A percentile compares a stretch with the other conserved stretches of the same genome.
Evolutionary conservation across 2,797 vertebrate genomes (phyloP).

Genomic region (Lutjanus campechanus): DNA sequence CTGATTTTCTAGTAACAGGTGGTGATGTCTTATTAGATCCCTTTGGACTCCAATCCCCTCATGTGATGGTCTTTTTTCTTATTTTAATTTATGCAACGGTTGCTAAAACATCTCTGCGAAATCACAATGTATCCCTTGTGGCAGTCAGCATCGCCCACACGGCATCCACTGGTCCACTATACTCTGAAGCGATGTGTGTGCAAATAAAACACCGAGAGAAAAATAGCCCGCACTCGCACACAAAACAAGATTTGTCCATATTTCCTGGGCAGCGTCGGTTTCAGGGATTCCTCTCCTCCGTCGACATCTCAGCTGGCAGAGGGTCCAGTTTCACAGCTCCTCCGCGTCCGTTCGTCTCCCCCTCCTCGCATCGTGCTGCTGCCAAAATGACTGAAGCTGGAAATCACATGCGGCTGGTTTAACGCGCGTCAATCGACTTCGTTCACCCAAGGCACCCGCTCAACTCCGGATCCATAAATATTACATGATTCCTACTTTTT

Average conservation of each 20-base stretch:
- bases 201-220: conserved; percentile 42
- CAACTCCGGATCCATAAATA: conserved; percentile 67
- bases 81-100: conserved; percentile 73
- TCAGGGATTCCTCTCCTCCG: conserved; percentile 73
- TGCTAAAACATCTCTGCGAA: conserved; percentile 77
- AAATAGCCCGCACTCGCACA: conserved; percentile 62
- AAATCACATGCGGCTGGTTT: conserved; percentile 75
- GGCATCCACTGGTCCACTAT: conserved; percentile 78
- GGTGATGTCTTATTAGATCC: conserved; percentile 77
- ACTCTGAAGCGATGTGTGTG: conserved; percentile 70
- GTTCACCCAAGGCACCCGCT: conserved; percentile 66
- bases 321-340: conserved; percentile 69
- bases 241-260: conserved; percentile 69
- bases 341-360: conserved; percentile 37
- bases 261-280: conserved; percentile 68
- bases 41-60: conserved; percentile 62
- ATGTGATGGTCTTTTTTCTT: conserved; percentile 47
- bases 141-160: conserved; percentile 81
- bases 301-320: conserved; percentile 75
- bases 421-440: conserved; percentile 71
- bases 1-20: conserved; percentile 87
- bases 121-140: conserved; percentile 83
- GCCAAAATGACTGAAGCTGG: conserved; percentile 81
- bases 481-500: conserved; percentile 64
- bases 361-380: conserved; percentile 71